Evolutionary conservation across 1,140 invertebrate species (phyloP).

Genomic region (Dendroctonus ponderosae): DNA sequence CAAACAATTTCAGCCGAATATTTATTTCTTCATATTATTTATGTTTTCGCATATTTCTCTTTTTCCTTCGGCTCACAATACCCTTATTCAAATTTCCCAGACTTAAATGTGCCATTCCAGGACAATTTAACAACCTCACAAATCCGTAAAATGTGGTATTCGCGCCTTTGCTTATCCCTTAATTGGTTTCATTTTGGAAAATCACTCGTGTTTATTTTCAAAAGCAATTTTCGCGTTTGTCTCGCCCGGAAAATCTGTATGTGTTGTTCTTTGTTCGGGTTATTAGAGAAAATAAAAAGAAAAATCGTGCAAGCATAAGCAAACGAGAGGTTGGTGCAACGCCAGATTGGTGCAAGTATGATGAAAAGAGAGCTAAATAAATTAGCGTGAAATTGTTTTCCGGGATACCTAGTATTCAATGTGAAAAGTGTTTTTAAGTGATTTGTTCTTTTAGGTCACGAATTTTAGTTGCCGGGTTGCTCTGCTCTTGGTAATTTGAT

Average conservation of each 20-base stretch:
- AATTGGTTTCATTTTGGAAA: slow-evolving; percentile 31
- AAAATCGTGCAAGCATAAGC: slow-evolving; percentile 1
- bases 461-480: no score
- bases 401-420: no score
- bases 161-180: slow-evolving; percentile 19
- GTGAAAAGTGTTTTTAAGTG: no score
- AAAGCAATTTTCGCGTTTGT: slow-evolving; percentile 20
- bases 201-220: slow-evolving; percentile 31
- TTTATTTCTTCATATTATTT: neutral
- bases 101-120: neutral
- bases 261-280: slow-evolving; percentile 25
- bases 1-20: neutral
- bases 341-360: no score
- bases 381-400: no score
- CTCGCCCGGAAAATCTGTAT: slow-evolving; percentile 13
- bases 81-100: slow-evolving; percentile 1
- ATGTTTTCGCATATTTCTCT: slow-evolving; percentile 1
- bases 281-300: slow-evolving; percentile 24
- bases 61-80: slow-evolving; percentile 1
- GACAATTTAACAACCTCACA: slow-evolving; percentile 7
- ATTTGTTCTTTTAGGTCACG: no score
- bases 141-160: slow-evolving; percentile 15
- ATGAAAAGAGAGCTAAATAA: no score
- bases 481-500: no score
- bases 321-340: neutral